Evolutionary conservation across 2,113 vertebrate genomes (phyloP), one percentile per base, ranked within the genome.

Genomic region (Anarrhichthys ocellatus): DNA sequence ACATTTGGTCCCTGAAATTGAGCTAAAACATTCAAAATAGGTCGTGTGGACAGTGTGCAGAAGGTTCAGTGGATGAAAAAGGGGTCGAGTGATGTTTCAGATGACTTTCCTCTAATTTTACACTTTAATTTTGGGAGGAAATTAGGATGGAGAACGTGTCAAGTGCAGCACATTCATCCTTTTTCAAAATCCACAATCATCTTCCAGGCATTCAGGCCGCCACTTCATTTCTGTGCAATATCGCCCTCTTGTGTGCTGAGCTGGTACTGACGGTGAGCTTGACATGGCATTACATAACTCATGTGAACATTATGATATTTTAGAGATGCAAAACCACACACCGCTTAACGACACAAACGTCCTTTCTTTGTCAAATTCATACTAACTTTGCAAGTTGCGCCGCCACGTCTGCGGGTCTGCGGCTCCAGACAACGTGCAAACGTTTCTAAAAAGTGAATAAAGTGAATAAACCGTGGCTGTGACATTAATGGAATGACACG

Each of bases 191-290:
- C 75, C 77, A 75, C 76, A 83, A 73, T 72, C 81, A 34, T 74
- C 77, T 73, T 6, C 52, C 64, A 78, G 61, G 64, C 69, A 68
- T 71, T 36, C 80, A 76, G 73, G n/a, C 66, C 78, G 81, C 65
- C 42, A 1, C 65, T 59, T 89, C 50, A 64, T 54, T 64, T 44
- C 56, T 70, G 84, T 71, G 72, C 87, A 86, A 83, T 64, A 62
- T 15, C 74, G 82, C 91, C 92, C 87, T 59, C 92, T 1, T 34
- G 87, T 92, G 94, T n/a, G 40, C 82, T 18, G 5, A 54, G 68
- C 76, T 75, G 84, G 70, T 85, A 92, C 88, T 92, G 90, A 82
- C 87, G 81, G 80, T 88, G 78, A 91, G 83, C 67, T 9, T 68
- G 68, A 58, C 67, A 78, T 32, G 2, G 32, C 62, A 24, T 93